A percentile compares a stretch with the other conserved stretches of the same genome.
Conservation (phyloP, 2,113 vertebrate species). For the Semnopithecus entellus region DNA sequence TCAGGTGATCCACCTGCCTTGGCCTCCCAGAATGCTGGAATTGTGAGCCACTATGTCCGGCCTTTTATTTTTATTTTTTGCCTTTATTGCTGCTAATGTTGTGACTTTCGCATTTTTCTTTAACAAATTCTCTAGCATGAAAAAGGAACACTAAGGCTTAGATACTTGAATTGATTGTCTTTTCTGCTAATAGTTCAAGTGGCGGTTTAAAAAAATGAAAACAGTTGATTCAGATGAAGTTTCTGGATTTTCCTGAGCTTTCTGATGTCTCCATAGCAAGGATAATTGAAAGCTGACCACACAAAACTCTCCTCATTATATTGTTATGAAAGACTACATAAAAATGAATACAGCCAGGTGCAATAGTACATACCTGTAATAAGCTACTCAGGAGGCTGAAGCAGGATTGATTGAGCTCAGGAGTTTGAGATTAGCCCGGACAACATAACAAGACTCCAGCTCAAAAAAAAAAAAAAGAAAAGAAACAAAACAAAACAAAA, state of each 20-base stretch:
- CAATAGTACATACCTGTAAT: neutral
- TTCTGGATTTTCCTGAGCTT: conserved; percentile 34
- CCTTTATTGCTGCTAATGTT: neutral
- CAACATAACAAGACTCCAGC: neutral
- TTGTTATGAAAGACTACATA: neutral
- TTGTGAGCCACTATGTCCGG: too few relatives aligned
- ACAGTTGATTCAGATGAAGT: conserved; percentile 40
- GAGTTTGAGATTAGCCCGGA: neutral
- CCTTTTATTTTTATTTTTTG: neutral
- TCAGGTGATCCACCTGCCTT: too few relatives aligned
- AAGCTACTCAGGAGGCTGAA: neutral
- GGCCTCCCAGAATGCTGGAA: too few relatives aligned
- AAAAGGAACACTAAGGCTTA: neutral
- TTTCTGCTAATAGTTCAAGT: conserved; percentile 47
- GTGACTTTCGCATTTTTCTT: conserved; percentile 9
- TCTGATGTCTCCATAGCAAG: conserved; percentile 14
- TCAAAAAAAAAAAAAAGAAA: neutral
- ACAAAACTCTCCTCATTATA: conserved; percentile 37
- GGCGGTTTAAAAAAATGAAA: conserved; percentile 17
- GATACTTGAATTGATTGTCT: conserved; percentile 4
- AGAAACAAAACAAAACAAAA: neutral
- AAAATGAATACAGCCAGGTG: neutral
- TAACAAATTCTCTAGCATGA: neutral
- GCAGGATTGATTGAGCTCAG: neutral
- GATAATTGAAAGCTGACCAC: conserved; percentile 35